Base-by-base conservation (phyloP, 1,140 invertebrate genomes). In the Nautilus pompilius region DNA sequence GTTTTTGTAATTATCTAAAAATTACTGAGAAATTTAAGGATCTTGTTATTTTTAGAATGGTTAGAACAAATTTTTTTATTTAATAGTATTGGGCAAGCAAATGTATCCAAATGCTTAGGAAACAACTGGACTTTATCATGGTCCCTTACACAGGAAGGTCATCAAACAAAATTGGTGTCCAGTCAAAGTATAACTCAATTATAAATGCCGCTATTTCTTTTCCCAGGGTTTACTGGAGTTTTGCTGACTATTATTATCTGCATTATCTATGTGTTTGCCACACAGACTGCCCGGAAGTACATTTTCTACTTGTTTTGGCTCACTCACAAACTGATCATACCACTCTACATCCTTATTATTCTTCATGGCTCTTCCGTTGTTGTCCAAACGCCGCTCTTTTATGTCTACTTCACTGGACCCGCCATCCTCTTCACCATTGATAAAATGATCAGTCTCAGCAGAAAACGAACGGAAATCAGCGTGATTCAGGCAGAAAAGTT, bases 241-340 rank as follows among this genome's bases (percentile, higher is more conserved):
- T 71, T 95, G 1, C 84, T 99, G 0, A 97, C 97, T 74, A 85
- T 95, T 41, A 88, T 97, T 24, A 95, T 99, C 89, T 92, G 90
- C 72, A 91, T 97, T 48, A 98, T 99, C 60, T 98, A 98, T 77
- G 91, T 98, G 0, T 99, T 99, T 80, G 95, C 97, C 0, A 95
- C 98, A 81, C 94, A 96, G 0, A 90, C 89, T 2, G 93, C 99
- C 30, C 86, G 97, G 3, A 93, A 93, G 60, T 97, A 93, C 82
- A 80, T 82, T 53, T 80, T 81, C 68, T 77, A 71, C 60, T 70
- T 75, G 8, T 99, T 99, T 83, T 98, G 96, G 93, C 88, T 90
- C 17, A 93, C 96, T n/a, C 97, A 99, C 80, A 91, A 93, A 34
- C 86, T 99, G 0, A 96, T 98, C 74, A 88, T 97, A 30, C 78